A percentile compares a stretch with the other conserved stretches of the same genome.
Evolutionary conservation across 2,888 invertebrate genomes (phyloP).

Genomic region (Patella depressa): DNA sequence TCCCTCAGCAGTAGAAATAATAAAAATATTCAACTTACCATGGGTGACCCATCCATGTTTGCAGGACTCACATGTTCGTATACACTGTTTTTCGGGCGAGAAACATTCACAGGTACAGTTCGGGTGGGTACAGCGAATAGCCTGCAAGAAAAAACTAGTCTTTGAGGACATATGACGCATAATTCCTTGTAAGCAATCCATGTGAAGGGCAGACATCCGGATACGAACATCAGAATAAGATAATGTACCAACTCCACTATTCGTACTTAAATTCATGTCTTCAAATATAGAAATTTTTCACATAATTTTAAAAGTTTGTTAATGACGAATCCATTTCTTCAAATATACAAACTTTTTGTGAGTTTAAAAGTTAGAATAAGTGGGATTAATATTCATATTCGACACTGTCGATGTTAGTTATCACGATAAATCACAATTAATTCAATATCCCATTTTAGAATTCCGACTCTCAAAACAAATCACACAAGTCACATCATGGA

Average conservation of each 20-base stretch:
- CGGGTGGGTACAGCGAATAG: slow-evolving; percentile 77
- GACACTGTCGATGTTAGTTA: too few species aligned
- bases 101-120: slow-evolving; percentile 81
- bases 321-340: too few species aligned
- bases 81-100: slow-evolving; percentile 78
- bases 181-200: not conserved
- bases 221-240: not conserved
- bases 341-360: too few species aligned
- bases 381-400: too few species aligned
- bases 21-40: slow-evolving; percentile 75
- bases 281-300: not conserved
- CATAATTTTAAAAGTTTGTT: not conserved
- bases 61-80: slow-evolving; percentile 80
- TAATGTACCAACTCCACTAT: not conserved
- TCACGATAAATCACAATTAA: too few species aligned
- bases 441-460: too few species aligned
- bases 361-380: too few species aligned
- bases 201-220: slow-evolving; percentile 5
- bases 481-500: too few species aligned
- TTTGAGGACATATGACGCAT: slow-evolving; percentile 24
- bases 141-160: slow-evolving; percentile 61
- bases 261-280: slow-evolving; percentile 3
- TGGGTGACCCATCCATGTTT: slow-evolving; percentile 83
- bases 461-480: too few species aligned
- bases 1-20: not conserved